Evolutionary conservation across 1,140 invertebrate species (phyloP).

Genomic region (Melitaea cinxia): DNA sequence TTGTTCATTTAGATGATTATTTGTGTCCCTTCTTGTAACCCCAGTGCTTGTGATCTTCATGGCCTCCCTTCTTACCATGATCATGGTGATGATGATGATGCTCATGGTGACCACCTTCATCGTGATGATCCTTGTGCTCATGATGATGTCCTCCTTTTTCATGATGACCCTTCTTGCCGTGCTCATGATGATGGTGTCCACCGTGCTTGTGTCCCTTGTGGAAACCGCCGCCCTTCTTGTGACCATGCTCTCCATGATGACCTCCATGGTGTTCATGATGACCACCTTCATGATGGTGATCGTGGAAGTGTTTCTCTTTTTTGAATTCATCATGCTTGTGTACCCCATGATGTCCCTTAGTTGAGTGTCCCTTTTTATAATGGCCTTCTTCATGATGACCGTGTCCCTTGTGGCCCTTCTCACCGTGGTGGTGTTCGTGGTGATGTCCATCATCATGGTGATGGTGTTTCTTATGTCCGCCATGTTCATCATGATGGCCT

Average conservation of each 20-base stretch:
- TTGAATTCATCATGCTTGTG: constrained; percentile 88
- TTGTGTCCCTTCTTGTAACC: constrained; percentile 82
- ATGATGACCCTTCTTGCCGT: constrained; percentile 87
- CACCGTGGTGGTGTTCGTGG: constrained; percentile 87
- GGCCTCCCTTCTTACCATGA: constrained; percentile 84
- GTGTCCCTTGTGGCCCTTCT: constrained; percentile 85
- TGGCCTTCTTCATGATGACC: constrained; percentile 83
- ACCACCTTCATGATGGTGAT: constrained; percentile 88
- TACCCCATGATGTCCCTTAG: constrained; percentile 88
- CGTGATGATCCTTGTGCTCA: constrained; percentile 74
- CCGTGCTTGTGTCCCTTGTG: constrained; percentile 86
- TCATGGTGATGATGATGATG: constrained; percentile 84
- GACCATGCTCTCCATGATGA: constrained; percentile 85
- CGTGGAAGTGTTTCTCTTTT: constrained; percentile 85
- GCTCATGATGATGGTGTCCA: constrained; percentile 85
- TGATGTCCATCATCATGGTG: constrained; percentile 88
- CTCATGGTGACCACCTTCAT: constrained; percentile 82
- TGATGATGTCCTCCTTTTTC: constrained; percentile 84
- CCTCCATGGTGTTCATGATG: constrained; percentile 85
- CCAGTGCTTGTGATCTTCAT: constrained; percentile 80
- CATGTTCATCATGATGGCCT: constrained; percentile 87
- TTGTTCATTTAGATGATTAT: constrained; percentile 37
- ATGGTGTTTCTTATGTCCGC: constrained; percentile 88
- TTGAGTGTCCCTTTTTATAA: constrained; percentile 89
- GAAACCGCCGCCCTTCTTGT: constrained; percentile 85